A percentile compares a stretch with the other conserved stretches of the same genome.
Conservation (phyloP, 1,140 invertebrate genomes). For the Philopotamus ludificatus region DNA sequence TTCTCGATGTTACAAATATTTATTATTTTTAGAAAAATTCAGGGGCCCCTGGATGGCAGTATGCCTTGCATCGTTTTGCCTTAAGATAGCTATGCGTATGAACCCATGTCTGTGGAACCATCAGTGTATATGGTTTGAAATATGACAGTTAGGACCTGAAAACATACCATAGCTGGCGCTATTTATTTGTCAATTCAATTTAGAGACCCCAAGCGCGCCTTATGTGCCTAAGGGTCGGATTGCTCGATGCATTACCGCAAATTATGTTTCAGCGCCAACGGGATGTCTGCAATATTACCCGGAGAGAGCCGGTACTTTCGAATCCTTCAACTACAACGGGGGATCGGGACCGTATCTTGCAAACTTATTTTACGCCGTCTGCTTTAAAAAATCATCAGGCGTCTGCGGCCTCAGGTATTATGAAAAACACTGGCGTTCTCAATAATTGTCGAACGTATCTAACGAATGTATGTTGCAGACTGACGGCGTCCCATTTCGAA, state of each 20-base stretch:
- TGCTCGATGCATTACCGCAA: too few relatives aligned
- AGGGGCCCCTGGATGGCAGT: too few relatives aligned
- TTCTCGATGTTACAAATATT: too few relatives aligned
- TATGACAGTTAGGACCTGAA: too few relatives aligned
- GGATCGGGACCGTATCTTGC: slow-evolving; percentile 50
- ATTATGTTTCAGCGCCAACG: slow-evolving; percentile 57
- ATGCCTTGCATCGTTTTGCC: too few relatives aligned
- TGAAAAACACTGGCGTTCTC: background rate
- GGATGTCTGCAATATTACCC: slow-evolving; percentile 67
- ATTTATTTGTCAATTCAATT: too few relatives aligned
- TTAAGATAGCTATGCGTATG: too few relatives aligned
- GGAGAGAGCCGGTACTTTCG: slow-evolving; percentile 56
- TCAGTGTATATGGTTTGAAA: too few relatives aligned
- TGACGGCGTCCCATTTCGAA: slow-evolving; percentile 49
- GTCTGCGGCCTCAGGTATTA: slow-evolving; percentile 54
- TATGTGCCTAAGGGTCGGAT: background rate
- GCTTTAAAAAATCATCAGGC: slow-evolving; percentile 49
- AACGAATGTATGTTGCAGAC: slow-evolving; percentile 39
- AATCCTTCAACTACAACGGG: slow-evolving; percentile 63
- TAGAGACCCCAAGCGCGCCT: background rate
- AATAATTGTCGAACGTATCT: background rate
- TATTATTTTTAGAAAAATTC: too few relatives aligned
- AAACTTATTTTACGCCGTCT: slow-evolving; percentile 52
- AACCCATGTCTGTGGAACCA: too few relatives aligned
- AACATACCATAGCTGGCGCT: too few relatives aligned